Conservation (phyloP, 2,888 invertebrate species). For the Ditylenchus weischeri region DNA sequence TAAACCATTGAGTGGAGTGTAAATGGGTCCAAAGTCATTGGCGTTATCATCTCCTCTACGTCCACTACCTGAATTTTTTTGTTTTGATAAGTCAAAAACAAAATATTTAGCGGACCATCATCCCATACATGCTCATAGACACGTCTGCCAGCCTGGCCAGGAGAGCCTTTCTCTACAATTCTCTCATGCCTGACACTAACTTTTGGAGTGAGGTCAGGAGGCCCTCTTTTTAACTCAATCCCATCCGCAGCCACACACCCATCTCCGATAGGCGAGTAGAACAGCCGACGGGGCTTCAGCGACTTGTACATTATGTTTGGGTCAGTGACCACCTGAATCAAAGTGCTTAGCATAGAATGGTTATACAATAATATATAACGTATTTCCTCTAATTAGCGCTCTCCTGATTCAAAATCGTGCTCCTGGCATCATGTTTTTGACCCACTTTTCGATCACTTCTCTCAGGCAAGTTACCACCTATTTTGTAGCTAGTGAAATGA, state of each 20-base stretch:
- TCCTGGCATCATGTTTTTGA: too few species aligned
- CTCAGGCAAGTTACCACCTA: too few species aligned
- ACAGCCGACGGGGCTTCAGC: constrained; percentile 51
- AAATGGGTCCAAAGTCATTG: background rate
- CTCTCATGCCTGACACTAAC: constrained; percentile 49
- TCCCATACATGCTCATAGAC: constrained; percentile 54
- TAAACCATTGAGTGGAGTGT: background rate
- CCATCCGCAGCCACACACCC: constrained; percentile 38
- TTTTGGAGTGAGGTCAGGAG: constrained; percentile 50
- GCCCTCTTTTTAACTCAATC: constrained; percentile 42
- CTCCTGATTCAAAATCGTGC: too few species aligned
- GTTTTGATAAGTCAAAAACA: too few species aligned
- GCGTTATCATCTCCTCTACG: constrained; percentile 8
- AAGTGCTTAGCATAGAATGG: background rate
- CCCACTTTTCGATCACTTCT: too few species aligned
- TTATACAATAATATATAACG: too few species aligned
- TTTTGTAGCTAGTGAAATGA: too few species aligned
- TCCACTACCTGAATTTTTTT: too few species aligned
- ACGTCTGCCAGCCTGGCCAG: constrained; percentile 48
- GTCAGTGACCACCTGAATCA: constrained; percentile 44
- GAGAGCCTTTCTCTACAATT: constrained; percentile 48
- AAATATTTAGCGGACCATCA: constrained; percentile 29
- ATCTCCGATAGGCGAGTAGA: constrained; percentile 56
- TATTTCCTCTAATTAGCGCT: too few species aligned
- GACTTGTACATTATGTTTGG: constrained; percentile 45